A percentile compares a stretch with the other conserved stretches of the same genome.
These are phyloP conservation scores for Temnothorax curvispinosus DNA, from an alignment of 1,140 invertebrate genomes.

Conservation along the genomic window DNA sequence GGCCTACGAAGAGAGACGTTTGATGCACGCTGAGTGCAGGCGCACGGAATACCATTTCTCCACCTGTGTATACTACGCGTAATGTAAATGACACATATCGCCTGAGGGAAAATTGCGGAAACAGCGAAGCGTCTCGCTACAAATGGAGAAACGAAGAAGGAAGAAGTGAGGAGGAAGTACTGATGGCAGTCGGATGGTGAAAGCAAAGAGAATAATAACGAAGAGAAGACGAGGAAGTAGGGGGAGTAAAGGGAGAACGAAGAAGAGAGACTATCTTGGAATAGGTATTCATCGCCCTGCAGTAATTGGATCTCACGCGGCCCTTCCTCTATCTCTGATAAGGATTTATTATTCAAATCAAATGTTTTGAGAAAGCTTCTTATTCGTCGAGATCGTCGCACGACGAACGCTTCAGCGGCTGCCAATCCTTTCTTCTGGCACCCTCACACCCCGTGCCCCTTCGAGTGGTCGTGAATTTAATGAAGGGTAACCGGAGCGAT, in stretches of 20 bases:
- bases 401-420: constrained; percentile 60
- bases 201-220: constrained; percentile 61
- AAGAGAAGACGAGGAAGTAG: constrained; percentile 61
- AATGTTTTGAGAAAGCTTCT: constrained; percentile 79
- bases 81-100: constrained; percentile 83
- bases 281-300: constrained; percentile 79
- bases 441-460: background rate
- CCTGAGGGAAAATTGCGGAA: constrained; percentile 74
- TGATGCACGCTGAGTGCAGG: constrained; percentile 33
- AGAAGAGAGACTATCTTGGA: constrained; percentile 64
- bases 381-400: constrained; percentile 42
- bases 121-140: background rate
- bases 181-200: constrained; percentile 41
- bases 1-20: constrained; percentile 16
- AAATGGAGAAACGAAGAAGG: constrained; percentile 20
- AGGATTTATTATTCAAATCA: constrained; percentile 82
- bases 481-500: constrained; percentile 53
- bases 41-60: constrained; percentile 24
- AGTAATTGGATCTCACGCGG: constrained; percentile 80
- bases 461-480: constrained; percentile 62
- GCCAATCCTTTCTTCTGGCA: constrained; percentile 66
- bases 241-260: constrained; percentile 39
- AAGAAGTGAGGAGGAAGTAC: constrained; percentile 22
- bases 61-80: constrained; percentile 31
- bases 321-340: constrained; percentile 73